Conservation (phyloP, 2,113 vertebrate genomes). For the Arizona elegans region DNA sequence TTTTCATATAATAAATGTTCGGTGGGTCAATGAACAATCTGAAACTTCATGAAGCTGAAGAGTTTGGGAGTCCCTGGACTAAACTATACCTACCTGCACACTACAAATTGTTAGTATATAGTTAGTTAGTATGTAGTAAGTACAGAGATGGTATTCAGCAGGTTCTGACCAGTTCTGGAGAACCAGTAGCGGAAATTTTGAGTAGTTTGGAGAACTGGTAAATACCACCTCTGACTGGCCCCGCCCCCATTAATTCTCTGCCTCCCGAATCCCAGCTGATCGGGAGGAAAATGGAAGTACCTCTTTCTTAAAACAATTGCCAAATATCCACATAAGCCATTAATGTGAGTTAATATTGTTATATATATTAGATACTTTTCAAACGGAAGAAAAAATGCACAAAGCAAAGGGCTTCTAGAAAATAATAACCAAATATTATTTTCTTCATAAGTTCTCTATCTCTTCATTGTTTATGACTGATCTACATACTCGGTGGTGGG, state of each 20-base stretch:
- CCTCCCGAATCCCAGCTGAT: no score
- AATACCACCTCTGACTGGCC: no score
- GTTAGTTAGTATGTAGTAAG: conserved; percentile 3
- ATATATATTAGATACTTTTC: neutral
- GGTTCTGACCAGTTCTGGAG: no score
- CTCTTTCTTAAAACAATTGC: neutral
- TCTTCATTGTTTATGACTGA: neutral
- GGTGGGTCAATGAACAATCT: neutral
- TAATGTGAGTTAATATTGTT: neutral
- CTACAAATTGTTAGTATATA: conserved; percentile 15
- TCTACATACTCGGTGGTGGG: neutral
- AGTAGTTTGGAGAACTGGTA: no score
- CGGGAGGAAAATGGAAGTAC: neutral
- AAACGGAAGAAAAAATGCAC: neutral
- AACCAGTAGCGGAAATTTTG: no score
- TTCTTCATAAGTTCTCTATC: neutral
- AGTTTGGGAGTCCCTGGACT: neutral
- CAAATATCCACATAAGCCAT: neutral
- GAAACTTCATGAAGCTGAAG: neutral
- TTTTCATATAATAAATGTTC: neutral
- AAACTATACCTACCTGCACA: neutral
- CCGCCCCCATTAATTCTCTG: no score
- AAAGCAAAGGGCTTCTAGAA: neutral
- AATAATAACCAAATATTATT: neutral
- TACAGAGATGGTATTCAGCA: no score